Percentiles rank a stretch among this genome's conserved stretches.
Evolutionary conservation across 2,888 invertebrate species (phyloP).

Genomic region (Xanthia icteritia): DNA sequence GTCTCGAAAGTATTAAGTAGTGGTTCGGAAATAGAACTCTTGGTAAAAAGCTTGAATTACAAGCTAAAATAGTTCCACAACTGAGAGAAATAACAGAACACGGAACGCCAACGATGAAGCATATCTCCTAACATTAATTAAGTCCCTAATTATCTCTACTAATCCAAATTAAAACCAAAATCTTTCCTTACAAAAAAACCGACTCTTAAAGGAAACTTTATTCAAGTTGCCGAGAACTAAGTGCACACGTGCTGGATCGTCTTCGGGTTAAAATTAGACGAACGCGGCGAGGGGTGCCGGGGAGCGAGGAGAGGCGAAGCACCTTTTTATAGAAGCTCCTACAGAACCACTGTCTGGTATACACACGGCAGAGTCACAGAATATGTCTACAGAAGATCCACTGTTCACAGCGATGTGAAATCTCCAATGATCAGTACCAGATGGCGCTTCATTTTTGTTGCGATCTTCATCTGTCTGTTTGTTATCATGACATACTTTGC

Average conservation of each 20-base stretch:
- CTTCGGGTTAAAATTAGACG: constrained; percentile 87
- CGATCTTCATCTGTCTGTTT: constrained; percentile 14
- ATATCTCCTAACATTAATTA: constrained; percentile 50
- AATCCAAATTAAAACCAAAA: constrained; percentile 57
- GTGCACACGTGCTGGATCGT: constrained; percentile 88
- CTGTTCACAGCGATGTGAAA: constrained; percentile 11
- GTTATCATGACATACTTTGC: constrained; percentile 7
- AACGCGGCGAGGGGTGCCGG: constrained; percentile 70
- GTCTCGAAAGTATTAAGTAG: neutral
- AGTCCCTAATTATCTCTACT: constrained; percentile 58
- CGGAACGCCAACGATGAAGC: constrained; percentile 27
- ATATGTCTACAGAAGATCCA: constrained; percentile 48
- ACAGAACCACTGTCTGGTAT: constrained; percentile 81
- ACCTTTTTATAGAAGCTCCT: constrained; percentile 89
- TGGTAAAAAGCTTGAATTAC: neutral
- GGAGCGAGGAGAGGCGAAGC: constrained; percentile 77
- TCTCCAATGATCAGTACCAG: constrained; percentile 1
- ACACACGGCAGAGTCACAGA: constrained; percentile 69
- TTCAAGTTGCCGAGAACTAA: constrained; percentile 85
- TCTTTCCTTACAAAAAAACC: constrained; percentile 50
- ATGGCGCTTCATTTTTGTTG: constrained; percentile 2
- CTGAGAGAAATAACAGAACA: constrained; percentile 14
- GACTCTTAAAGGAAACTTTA: constrained; percentile 76
- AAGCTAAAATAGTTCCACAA: constrained; percentile 10
- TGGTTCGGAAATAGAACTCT: neutral